Percentiles rank a stretch among this genome's conserved stretches.
Evolutionary conservation across 1,140 invertebrate species (phyloP).

Genomic region (Drosophila melanica): DNA sequence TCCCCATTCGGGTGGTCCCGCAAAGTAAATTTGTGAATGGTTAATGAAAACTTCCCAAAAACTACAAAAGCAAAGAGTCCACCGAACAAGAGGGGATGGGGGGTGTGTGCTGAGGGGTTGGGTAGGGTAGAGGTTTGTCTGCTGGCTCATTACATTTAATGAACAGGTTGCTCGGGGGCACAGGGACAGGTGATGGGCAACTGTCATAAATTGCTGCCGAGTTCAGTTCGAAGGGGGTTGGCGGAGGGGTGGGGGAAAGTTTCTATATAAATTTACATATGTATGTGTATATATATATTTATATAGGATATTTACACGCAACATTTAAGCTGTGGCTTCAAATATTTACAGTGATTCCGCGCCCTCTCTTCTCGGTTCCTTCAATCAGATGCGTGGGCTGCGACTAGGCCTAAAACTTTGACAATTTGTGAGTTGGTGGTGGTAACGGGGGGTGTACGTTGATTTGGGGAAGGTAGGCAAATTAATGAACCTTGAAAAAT

Average conservation of each 20-base stretch:
- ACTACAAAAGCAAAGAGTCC: constrained; percentile 14
- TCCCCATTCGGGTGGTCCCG: constrained; percentile 28
- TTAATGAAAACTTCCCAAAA: constrained; percentile 75
- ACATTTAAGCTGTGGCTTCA: constrained; percentile 76
- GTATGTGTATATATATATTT: constrained; percentile 9
- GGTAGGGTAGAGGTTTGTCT: constrained; percentile 29
- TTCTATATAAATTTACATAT: constrained; percentile 57
- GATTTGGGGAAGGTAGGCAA: constrained; percentile 23
- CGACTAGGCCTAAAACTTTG: constrained; percentile 24
- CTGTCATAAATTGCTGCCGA: constrained; percentile 72
- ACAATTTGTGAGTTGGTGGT: constrained; percentile 15
- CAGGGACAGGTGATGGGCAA: constrained; percentile 56
- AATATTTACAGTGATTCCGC: constrained; percentile 78
- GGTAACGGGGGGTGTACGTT: neutral
- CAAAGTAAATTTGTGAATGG: constrained; percentile 82
- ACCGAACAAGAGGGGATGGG: neutral
- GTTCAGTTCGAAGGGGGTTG: neutral
- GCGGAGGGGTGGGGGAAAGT: constrained; percentile 16
- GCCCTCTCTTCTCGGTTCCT: neutral
- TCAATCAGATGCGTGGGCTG: constrained; percentile 14
- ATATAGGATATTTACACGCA: constrained; percentile 81
- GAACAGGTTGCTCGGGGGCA: constrained; percentile 46
- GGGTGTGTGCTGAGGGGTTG: neutral
- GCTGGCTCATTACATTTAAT: constrained; percentile 74
- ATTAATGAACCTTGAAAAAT: constrained; percentile 83